Evolutionary conservation across 2,888 invertebrate species (phyloP).

Genomic region (Homarus gammarus): DNA sequence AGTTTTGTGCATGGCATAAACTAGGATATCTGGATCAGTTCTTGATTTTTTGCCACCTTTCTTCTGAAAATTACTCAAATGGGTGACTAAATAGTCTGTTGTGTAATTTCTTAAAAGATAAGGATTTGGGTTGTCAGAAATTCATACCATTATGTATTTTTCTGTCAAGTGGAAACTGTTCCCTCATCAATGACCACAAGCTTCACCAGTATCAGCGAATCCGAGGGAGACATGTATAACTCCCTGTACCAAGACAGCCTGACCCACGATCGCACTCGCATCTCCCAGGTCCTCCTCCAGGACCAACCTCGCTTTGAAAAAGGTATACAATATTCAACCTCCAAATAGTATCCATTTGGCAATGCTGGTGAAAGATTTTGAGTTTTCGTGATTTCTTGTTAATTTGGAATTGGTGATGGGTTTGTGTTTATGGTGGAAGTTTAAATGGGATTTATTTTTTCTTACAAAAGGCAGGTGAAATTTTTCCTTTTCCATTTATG

Average conservation of each 20-base stretch:
- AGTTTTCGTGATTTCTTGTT: neutral
- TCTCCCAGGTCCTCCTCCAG: constrained; percentile 63
- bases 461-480: neutral
- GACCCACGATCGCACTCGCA: constrained; percentile 51
- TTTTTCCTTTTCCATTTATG: neutral
- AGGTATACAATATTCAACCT: constrained; percentile 49
- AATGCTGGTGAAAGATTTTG: neutral
- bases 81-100: no score
- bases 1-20: no score
- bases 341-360: neutral
- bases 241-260: constrained; percentile 35
- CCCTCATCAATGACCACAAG: constrained; percentile 76
- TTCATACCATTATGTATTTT: neutral
- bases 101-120: no score
- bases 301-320: constrained; percentile 49
- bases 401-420: neutral
- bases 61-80: no score
- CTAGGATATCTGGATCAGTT: no score
- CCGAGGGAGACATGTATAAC: constrained; percentile 60
- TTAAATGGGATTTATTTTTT: neutral
- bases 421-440: neutral
- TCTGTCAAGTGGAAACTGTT: constrained; percentile 59
- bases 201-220: constrained; percentile 76
- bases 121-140: neutral
- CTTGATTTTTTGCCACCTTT: no score